These are phyloP conservation scores for Coelinius sp. DNA, from an alignment of 2,888 invertebrate genomes.

Conservation along the genomic window DNA sequence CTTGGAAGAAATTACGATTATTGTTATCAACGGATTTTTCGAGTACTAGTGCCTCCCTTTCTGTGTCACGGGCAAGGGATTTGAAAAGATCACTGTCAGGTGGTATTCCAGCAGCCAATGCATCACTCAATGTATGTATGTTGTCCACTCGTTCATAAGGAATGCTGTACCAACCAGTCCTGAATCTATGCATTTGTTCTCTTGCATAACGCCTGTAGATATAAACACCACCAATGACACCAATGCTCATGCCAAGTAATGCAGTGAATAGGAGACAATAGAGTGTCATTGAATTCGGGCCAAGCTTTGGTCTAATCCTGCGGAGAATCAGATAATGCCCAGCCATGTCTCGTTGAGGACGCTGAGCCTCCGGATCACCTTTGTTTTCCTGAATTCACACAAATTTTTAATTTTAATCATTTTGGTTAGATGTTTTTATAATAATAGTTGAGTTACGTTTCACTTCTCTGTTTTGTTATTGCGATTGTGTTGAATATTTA, in stretches of 20 bases:
- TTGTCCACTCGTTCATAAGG: conserved; percentile 72
- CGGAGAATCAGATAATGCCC: conserved; percentile 70
- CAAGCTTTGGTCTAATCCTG: conserved; percentile 70
- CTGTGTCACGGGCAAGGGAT: conserved; percentile 50
- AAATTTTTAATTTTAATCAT: no score
- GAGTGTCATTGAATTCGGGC: conserved; percentile 77
- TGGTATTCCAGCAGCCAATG: conserved; percentile 51
- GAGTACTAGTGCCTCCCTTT: conserved; percentile 47
- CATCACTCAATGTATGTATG: conserved; percentile 54
- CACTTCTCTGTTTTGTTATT: no score
- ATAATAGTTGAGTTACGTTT: no score
- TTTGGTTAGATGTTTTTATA: not conserved
- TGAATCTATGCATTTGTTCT: conserved; percentile 76
- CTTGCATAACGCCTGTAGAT: conserved; percentile 82
- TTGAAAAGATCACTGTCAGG: conserved; percentile 58
- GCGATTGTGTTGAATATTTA: no score
- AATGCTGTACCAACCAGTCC: conserved; percentile 79
- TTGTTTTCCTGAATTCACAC: conserved; percentile 49
- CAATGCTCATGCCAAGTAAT: conserved; percentile 79
- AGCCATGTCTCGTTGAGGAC: conserved; percentile 53
- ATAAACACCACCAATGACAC: conserved; percentile 80
- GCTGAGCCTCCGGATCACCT: conserved; percentile 71
- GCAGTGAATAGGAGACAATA: conserved; percentile 80
- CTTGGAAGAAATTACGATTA: conserved; percentile 42
- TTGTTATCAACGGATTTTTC: conserved; percentile 45